A percentile compares a stretch with the other conserved stretches of the same genome.
phyloP scores from a whole-genome alignment of 2,797 vertebrate genomes.

The Anabacerthia variegaticeps region DNA sequence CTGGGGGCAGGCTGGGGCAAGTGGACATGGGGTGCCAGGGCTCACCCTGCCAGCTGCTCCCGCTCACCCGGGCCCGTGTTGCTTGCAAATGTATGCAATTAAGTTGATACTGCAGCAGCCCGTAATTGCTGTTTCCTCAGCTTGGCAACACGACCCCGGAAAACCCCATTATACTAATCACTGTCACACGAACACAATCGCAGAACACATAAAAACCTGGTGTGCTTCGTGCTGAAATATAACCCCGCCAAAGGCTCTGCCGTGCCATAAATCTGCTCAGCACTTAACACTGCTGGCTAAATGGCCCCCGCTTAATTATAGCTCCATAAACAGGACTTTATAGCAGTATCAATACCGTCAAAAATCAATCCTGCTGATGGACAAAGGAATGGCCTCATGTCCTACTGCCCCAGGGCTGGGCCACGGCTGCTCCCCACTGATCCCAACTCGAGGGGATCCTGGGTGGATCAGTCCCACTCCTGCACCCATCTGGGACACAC shows the following conservation, averaged over 20 bases:
- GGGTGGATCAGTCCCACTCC: not conserved
- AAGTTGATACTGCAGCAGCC: not conserved
- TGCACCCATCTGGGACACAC: fast-evolving
- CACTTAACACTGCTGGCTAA: conserved; percentile 30
- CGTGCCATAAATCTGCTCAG: conserved; percentile 35
- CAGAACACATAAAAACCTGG: not conserved
- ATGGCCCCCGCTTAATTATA: conserved; percentile 49
- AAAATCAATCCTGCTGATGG: not conserved
- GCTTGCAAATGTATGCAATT: conserved; percentile 12
- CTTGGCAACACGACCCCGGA: conserved; percentile 32
- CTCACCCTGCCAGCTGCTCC: not conserved
- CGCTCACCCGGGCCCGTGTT: fast-evolving
- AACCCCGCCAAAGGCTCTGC: conserved; percentile 1
- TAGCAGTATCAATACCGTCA: not conserved
- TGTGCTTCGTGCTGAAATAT: not conserved
- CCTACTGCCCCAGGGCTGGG: not conserved
- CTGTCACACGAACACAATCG: conserved; percentile 14
- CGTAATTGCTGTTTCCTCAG: conserved; percentile 28
- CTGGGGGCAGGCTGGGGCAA: fast-evolving
- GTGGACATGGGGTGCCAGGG: fast-evolving
- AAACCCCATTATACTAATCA: conserved; percentile 45
- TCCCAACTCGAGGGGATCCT: not conserved
- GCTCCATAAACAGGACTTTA: conserved; percentile 26
- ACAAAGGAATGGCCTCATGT: not conserved
- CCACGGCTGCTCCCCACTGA: fast-evolving